phyloP scores from a whole-genome alignment of 2,888 invertebrate genomes.

The Amblyjoppa proteus region DNA sequence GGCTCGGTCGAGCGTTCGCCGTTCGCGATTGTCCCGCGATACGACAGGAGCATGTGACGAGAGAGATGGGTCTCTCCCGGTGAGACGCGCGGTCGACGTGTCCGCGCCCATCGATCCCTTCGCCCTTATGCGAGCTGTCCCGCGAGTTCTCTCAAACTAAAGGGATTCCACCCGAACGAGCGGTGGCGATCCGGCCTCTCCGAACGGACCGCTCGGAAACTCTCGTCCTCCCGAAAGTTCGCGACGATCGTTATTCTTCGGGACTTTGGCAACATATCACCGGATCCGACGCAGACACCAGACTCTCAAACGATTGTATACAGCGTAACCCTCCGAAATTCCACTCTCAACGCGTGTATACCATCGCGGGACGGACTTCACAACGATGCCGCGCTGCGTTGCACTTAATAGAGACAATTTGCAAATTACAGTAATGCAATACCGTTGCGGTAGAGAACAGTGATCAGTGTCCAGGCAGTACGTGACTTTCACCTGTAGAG shows the following conservation, averaged over 20 bases:
- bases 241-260: slow-evolving; percentile 62
- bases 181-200: not conserved
- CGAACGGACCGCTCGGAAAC: slow-evolving; percentile 65
- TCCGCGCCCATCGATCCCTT: slow-evolving; percentile 58
- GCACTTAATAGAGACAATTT: slow-evolving; percentile 61
- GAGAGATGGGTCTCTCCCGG: slow-evolving; percentile 42
- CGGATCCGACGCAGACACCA: slow-evolving; percentile 27
- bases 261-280: slow-evolving; percentile 65
- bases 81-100: slow-evolving; percentile 48
- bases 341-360: slow-evolving; percentile 42
- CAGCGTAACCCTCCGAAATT: slow-evolving; percentile 42
- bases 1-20: slow-evolving; percentile 39
- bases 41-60: slow-evolving; percentile 55
- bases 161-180: slow-evolving; percentile 69
- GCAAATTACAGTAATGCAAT: slow-evolving; percentile 44
- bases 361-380: slow-evolving; percentile 14
- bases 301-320: not conserved
- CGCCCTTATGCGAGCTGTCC: slow-evolving; percentile 49
- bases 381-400: slow-evolving; percentile 38
- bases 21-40: slow-evolving; percentile 53
- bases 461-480: slow-evolving; percentile 54
- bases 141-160: slow-evolving; percentile 64
- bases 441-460: slow-evolving; percentile 42
- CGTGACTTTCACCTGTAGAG: slow-evolving; percentile 60
- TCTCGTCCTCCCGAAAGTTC: slow-evolving; percentile 52